Evolutionary conservation across 2,888 invertebrate species (phyloP), one percentile per base, ranked within the genome.

Genomic region (Anticlea derivata): DNA sequence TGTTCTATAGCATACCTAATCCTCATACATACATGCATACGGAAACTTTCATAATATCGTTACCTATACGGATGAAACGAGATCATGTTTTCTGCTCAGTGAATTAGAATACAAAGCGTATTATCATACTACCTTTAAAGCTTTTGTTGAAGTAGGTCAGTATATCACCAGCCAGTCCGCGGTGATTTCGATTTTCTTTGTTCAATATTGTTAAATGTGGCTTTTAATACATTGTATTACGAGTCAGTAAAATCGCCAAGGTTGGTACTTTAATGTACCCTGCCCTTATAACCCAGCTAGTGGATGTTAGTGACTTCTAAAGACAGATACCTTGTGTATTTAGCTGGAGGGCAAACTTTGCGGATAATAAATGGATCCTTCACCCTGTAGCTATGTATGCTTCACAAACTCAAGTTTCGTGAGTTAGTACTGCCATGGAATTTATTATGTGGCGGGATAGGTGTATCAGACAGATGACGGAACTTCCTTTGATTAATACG

Each of bases 281-380:
- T 75, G 79, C 66, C 71, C 72, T 65, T 74, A 70, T 75, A 73
- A 75, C 70, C 70, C 61, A 73, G 70, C 71, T 70, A 67, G 61
- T 55, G 55, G 17, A 27, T 29, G 22, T 13, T 24, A 48, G 27
- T 44, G 31, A 48, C 39, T 41, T 48, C 34, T 20, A 73, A n/a
- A 79, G 75, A 81, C 70, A 67, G 66, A 80, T 75, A 68, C 70
- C 29, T 27, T 29, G 27, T 43, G 26, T 24, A 30, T 26, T 41
- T 17, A 39, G 12, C 26, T 24, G 10, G 22, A 37, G 22, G 29
- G 35, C 12, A 27, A 46, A 46, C 41, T 41, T 46, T 41, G 26
- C 12, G 26, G 31, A 22, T 51, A 31, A 37, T 41, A 17, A 41
- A 30, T 40, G 30, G 35, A 33, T 37, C 41, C 31, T 31, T 46